Conservation (phyloP, 2,113 vertebrate species). For the Hemiprocne comata region DNA sequence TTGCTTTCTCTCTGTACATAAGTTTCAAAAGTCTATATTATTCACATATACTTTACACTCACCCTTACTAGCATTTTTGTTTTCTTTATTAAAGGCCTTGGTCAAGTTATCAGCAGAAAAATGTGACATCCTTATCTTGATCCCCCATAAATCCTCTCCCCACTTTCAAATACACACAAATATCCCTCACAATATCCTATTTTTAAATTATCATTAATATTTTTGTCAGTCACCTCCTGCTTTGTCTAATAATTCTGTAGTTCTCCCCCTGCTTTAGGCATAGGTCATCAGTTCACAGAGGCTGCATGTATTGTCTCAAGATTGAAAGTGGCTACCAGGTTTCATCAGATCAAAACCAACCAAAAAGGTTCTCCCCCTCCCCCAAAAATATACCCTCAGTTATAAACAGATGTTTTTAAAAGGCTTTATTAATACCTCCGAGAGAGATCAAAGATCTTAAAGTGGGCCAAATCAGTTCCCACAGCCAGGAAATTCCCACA, state of each 20-base stretch:
- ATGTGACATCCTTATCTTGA: background rate
- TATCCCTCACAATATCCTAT: background rate
- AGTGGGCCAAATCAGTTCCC: constrained; percentile 88
- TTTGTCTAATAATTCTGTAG: background rate
- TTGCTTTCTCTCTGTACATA: background rate
- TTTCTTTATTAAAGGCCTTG: background rate
- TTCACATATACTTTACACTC: background rate
- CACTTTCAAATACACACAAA: background rate
- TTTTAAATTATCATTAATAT: background rate
- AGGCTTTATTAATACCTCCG: constrained; percentile 81
- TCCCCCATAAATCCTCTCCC: background rate
- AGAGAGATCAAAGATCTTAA: constrained; percentile 93
- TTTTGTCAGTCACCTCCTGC: background rate
- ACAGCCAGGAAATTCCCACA: constrained; percentile 90
- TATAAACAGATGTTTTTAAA: background rate
- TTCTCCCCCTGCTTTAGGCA: background rate
- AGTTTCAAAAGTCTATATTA: background rate
- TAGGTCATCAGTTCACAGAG: background rate
- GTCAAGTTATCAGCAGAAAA: background rate
- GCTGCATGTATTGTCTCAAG: background rate
- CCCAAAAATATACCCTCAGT: background rate
- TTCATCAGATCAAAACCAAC: background rate
- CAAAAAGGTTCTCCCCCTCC: background rate
- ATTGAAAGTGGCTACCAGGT: background rate
- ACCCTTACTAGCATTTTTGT: background rate